phyloP scores from a whole-genome alignment of 1,140 invertebrate genomes.

The Holcopasites calliopsidis region DNA sequence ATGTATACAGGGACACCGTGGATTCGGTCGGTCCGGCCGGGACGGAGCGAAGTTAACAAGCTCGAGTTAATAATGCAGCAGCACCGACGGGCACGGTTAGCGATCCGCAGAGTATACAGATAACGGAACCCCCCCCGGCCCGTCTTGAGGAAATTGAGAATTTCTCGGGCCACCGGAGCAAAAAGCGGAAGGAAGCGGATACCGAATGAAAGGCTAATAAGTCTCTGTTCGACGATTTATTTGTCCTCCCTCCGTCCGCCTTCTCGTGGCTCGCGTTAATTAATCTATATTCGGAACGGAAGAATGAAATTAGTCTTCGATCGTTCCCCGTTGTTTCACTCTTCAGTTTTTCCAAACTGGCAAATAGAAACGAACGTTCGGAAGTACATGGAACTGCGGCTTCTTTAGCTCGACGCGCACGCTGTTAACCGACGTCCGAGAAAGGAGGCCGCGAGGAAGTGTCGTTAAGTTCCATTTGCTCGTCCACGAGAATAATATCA shows the following conservation, averaged over 20 bases:
- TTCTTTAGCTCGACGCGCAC: too few relatives aligned
- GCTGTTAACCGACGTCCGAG: too few relatives aligned
- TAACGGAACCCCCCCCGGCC: constrained; percentile 10
- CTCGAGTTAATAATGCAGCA: constrained; percentile 66
- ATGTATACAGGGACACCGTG: not conserved
- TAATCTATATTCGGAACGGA: constrained; percentile 53
- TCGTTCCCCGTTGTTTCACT: not conserved
- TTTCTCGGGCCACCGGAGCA: constrained; percentile 56
- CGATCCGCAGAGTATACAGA: constrained; percentile 46
- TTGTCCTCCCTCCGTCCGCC: constrained; percentile 18
- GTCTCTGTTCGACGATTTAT: constrained; percentile 46
- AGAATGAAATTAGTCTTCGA: too few relatives aligned
- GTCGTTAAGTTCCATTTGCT: constrained; percentile 28
- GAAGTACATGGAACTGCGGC: too few relatives aligned
- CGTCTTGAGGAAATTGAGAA: constrained; percentile 59
- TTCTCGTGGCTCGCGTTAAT: constrained; percentile 33
- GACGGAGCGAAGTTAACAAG: constrained; percentile 63
- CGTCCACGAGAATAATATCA: constrained; percentile 4
- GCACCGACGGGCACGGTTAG: constrained; percentile 31
- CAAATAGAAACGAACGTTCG: too few relatives aligned
- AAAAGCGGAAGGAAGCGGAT: constrained; percentile 37
- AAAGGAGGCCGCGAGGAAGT: too few relatives aligned
- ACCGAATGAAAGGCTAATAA: constrained; percentile 57
- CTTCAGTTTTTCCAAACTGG: not conserved
- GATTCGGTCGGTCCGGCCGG: not conserved